Percentiles rank a stretch among this genome's conserved stretches.
Evolutionary conservation across 1,140 invertebrate genomes (phyloP).

Genomic region (Leptoteleia sp.): DNA sequence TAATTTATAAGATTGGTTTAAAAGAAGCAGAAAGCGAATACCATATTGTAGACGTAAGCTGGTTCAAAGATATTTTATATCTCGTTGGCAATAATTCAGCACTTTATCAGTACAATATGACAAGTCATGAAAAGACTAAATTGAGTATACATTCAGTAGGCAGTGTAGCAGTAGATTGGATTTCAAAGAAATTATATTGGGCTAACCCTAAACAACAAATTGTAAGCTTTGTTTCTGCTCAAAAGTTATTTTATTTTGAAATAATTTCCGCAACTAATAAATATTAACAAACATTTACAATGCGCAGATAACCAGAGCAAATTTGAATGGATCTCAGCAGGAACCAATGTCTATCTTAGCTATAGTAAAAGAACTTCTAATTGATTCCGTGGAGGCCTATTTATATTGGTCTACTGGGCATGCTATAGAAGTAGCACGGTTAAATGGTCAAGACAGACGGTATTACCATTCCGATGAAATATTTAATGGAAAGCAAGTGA

Average conservation of each 20-base stretch:
- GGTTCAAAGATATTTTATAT: slow-evolving; percentile 86
- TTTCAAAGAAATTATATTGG: slow-evolving; percentile 94
- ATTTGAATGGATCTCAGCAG: slow-evolving; percentile 85
- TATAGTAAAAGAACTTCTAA: slow-evolving; percentile 88
- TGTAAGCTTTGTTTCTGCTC: slow-evolving; percentile 80
- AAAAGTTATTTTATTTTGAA: too few relatives aligned
- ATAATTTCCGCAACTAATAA: too few relatives aligned
- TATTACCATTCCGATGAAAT: slow-evolving; percentile 87
- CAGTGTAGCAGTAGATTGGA: slow-evolving; percentile 93
- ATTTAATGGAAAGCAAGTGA: slow-evolving; percentile 91
- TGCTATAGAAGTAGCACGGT: slow-evolving; percentile 88
- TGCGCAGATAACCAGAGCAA: slow-evolving; percentile 85
- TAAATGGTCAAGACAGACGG: slow-evolving; percentile 89
- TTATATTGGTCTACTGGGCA: slow-evolving; percentile 94
- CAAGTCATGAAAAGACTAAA: slow-evolving; percentile 82
- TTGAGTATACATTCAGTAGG: slow-evolving; percentile 86
- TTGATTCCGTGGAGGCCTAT: slow-evolving; percentile 90
- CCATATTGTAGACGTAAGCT: slow-evolving; percentile 85
- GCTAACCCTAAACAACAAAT: slow-evolving; percentile 91
- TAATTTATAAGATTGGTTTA: slow-evolving; percentile 83
- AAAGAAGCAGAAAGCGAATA: slow-evolving; percentile 79
- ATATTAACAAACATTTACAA: slow-evolving; percentile 9
- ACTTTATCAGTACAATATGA: slow-evolving; percentile 87
- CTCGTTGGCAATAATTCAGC: slow-evolving; percentile 88
- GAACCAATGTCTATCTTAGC: slow-evolving; percentile 90